Evolutionary conservation across 2,113 vertebrate genomes (phyloP).

Genomic region (Hemiprocne comata): DNA sequence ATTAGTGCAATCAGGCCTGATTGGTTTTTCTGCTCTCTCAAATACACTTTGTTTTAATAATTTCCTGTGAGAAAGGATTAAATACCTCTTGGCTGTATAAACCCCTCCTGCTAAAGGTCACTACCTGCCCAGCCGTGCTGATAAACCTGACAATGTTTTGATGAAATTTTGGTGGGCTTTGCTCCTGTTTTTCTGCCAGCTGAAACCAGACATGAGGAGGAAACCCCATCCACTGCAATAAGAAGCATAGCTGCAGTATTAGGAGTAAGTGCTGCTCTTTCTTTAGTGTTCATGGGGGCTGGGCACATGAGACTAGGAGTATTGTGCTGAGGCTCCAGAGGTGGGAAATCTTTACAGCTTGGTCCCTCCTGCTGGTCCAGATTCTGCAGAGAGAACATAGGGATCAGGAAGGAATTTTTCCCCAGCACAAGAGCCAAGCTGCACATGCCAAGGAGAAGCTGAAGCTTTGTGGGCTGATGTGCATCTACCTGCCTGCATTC

Average conservation of each 20-base stretch:
- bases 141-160: neutral
- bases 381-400: neutral
- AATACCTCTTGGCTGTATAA: neutral
- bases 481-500: neutral
- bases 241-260: neutral
- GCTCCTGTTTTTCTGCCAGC: neutral
- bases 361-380: neutral
- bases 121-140: neutral
- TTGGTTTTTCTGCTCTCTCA: neutral
- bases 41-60: neutral
- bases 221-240: neutral
- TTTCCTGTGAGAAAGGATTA: constrained; percentile 22
- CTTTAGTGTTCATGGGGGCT: neutral
- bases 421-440: neutral
- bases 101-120: neutral
- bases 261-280: neutral
- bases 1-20: neutral
- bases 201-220: neutral
- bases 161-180: neutral
- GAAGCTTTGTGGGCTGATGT: neutral
- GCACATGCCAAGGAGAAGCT: neutral
- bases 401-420: neutral
- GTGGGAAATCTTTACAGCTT: accelerated
- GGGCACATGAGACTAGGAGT: accelerated
- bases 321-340: neutral